phyloP scores from a whole-genome alignment of 2,113 vertebrate genomes.

The Benthochromis sp. region DNA sequence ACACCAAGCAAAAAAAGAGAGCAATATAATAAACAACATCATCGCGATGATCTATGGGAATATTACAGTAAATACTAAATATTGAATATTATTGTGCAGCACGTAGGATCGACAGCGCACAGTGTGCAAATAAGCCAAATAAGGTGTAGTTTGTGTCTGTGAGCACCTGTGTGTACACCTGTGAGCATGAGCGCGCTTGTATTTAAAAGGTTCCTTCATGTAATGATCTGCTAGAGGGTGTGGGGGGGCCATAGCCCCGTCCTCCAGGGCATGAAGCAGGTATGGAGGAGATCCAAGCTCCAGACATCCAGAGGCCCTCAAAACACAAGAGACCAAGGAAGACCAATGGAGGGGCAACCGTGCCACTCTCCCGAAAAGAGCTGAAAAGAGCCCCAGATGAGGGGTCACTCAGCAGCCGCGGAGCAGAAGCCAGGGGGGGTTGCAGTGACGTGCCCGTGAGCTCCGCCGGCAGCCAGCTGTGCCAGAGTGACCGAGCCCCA shows the following conservation, averaged over 20 bases:
- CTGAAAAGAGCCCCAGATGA: not conserved
- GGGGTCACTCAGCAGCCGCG: not conserved
- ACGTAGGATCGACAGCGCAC: not conserved
- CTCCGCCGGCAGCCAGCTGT: not conserved
- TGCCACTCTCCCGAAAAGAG: not conserved
- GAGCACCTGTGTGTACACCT: not conserved
- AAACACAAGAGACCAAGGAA: not conserved
- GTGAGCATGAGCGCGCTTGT: not conserved
- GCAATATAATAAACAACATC: not conserved
- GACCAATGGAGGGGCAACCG: not conserved
- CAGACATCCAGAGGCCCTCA: not conserved
- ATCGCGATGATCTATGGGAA: not conserved
- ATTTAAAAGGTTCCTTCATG: not conserved
- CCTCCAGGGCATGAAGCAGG: not conserved
- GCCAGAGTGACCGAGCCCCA: not conserved
- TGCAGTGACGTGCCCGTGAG: not conserved
- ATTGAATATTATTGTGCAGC: not conserved
- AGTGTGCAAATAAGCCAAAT: not conserved
- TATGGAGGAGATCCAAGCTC: not conserved
- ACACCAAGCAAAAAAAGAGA: not conserved
- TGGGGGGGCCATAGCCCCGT: not conserved
- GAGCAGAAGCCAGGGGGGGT: not conserved
- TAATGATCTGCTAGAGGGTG: not conserved
- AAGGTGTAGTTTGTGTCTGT: not conserved
- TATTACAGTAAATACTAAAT: not conserved